Evolutionary conservation across 1,140 invertebrate species (phyloP).

Genomic region (Cardiocondyla obscurior): DNA sequence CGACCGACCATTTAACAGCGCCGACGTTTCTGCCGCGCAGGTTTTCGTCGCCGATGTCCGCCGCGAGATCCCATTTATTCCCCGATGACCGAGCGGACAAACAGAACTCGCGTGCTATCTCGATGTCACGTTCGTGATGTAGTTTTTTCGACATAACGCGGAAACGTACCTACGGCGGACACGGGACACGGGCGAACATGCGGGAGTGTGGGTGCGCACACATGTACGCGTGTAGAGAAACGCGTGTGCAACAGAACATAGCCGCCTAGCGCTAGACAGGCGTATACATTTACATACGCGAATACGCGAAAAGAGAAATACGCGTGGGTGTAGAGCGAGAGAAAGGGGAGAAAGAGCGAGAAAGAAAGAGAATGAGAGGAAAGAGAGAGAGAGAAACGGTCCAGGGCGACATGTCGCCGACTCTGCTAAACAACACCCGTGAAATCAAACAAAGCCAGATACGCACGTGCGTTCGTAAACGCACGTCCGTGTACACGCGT

Average conservation of each 20-base stretch:
- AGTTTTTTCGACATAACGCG: constrained; percentile 51
- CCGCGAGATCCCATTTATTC: constrained; percentile 19
- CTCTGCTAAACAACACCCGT: constrained; percentile 66
- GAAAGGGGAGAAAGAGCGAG: background rate
- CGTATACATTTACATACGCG: constrained; percentile 62
- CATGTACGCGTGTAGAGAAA: background rate
- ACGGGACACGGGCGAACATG: background rate
- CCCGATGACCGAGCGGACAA: constrained; percentile 8
- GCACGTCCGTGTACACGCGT: constrained; percentile 50
- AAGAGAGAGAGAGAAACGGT: background rate
- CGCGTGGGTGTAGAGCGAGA: background rate
- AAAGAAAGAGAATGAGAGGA: background rate
- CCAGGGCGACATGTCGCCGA: constrained; percentile 53
- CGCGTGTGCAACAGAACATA: constrained; percentile 22
- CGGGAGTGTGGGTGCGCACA: background rate
- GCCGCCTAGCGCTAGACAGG: constrained; percentile 26
- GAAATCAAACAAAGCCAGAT: constrained; percentile 74
- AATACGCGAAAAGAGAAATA: constrained; percentile 39
- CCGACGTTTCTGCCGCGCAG: background rate
- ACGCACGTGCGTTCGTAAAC: background rate
- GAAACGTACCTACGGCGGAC: constrained; percentile 20
- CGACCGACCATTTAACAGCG: background rate
- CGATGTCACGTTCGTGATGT: constrained; percentile 35
- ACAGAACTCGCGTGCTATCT: constrained; percentile 44
- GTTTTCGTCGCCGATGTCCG: background rate